Base-by-base conservation (phyloP, 2,113 vertebrate genomes). In the Petrocephalus zakoni region DNA sequence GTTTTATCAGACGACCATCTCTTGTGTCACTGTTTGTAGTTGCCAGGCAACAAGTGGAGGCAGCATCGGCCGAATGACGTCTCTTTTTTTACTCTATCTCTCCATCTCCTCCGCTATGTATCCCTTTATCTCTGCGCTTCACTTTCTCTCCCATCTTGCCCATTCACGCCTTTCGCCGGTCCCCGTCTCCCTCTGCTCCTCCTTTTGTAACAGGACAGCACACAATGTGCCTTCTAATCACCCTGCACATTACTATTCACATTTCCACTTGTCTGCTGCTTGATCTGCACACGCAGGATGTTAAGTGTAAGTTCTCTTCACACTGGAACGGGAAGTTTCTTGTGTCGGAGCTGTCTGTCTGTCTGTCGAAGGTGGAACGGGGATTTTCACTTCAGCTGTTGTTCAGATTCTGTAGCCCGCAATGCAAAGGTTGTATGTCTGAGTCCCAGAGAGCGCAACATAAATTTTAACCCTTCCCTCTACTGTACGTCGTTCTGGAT, bases 1-100 rank as follows among this genome's bases (percentile, higher is more conserved):
- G 19, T 87, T 87, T 87, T 61, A 87, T 87, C 85, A 56, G 34
- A 53, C 61, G 85, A 58, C 85, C 55, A 15, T 61, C 85, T 87
- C 53, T 46, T 22, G 5, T 37, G 19, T 56, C 4, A 56, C 53
- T 46, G 34, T 87, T 58, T 58, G 56, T 34, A 4, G 86, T 87
- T 87, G 86, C 86, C 19, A 87, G 37, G 86, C 56, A 61, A 87
- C 86, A 87, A 46, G 86, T 47, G 9, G 34, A 85, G 84, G n/a
- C 25, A 29, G 25, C 29, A 61, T 87, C 86, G 10, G 58, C 37
- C 42, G 21, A 61, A 47, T 61, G 86, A 61, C 22, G 46, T 87
- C 51, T 61, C 37, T 7, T 51, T 88, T 46, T 47, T 52, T 29
- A 72, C 75, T 29, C 83, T 4, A 49, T 47, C 22, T 15, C 82